Base-by-base conservation (phyloP, 2,888 invertebrate species). In the Troides aeacus region DNA sequence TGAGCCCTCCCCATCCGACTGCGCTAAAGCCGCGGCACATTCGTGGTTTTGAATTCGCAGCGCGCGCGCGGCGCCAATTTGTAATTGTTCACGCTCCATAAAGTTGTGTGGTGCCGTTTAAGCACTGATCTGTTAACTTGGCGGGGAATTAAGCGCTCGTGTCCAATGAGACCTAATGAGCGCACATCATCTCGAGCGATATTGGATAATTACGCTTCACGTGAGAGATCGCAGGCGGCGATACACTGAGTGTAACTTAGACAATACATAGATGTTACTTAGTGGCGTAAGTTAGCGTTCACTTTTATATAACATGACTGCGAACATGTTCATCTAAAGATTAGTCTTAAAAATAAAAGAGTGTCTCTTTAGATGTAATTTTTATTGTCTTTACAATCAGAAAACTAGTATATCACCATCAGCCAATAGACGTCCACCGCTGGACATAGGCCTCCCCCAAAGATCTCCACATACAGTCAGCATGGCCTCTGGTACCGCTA, bases 1-100 rank as follows among this genome's bases (percentile, higher is more conserved):
- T 30, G n/a, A 64, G 63, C 59, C 36, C 7, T 15, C 58, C 68
- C 67, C 56, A 56, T 30, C 21, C 8, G 7, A 17, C 36, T 24
- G 5, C n/a, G 61, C 69, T 57, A 61, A 62, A 64, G 61, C 65
- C 57, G 65, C 61, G 30, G 61, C 65, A 62, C 69, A 69, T 69
- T 69, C 69, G 69, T 69, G 46, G 57, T 65, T 65, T 57, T 69
- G n/a, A 56, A 61, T 17, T 65, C 57, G 69, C 69, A 69, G 18
- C 58, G 36, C 57, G 50, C 61, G 56, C 60, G 18, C 39, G 12
- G 62, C 21, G 62, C 60, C 64, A 69, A 69, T 69, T 69, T 69
- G 64, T 64, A 61, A 69, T 69, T 64, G 64, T 64, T 69, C 68
- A 68, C 64, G 68, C 64, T 64, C 68, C 64, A 64, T 69, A 56